Percentiles rank a stretch among this genome's conserved stretches.
phyloP scores from a whole-genome alignment of 1,140 invertebrate genomes.

The Drosophila ambigua region DNA sequence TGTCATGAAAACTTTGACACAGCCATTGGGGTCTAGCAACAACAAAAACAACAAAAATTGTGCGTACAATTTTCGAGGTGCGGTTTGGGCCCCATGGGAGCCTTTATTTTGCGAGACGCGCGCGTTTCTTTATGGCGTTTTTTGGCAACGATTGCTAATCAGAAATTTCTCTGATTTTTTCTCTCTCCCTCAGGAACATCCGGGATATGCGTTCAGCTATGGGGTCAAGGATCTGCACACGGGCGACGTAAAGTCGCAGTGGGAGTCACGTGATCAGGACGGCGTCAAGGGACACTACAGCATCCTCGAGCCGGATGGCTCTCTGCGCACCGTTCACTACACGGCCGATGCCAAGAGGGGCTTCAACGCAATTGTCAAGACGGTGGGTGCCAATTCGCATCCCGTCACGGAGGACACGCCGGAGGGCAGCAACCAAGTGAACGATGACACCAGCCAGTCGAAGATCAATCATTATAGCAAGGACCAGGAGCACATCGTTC shows the following conservation, averaged over 20 bases:
- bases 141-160: not conserved
- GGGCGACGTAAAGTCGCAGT: conserved; percentile 87
- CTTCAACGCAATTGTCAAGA: conserved; percentile 88
- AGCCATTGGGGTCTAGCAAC: conserved; percentile 25
- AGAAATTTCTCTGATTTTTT: not conserved
- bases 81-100: conserved; percentile 7
- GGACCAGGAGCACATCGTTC: conserved; percentile 81
- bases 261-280: conserved; percentile 86
- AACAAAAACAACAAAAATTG: conserved; percentile 4
- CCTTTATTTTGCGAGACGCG: not conserved
- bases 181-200: conserved; percentile 84
- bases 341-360: conserved; percentile 87
- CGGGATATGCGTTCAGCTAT: conserved; percentile 88
- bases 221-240: conserved; percentile 88
- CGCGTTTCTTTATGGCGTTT: not conserved
- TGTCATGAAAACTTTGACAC: conserved; percentile 53
- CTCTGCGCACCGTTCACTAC: conserved; percentile 86
- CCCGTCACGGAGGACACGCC: conserved; percentile 84
- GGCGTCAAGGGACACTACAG: conserved; percentile 87
- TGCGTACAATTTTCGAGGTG: conserved; percentile 36
- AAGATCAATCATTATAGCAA: conserved; percentile 84
- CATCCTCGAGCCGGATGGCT: conserved; percentile 88
- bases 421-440: conserved; percentile 51
- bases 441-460: conserved; percentile 79
- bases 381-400: conserved; percentile 85